Conservation (phyloP, 1,140 invertebrate genomes). For the Samia ricini region DNA sequence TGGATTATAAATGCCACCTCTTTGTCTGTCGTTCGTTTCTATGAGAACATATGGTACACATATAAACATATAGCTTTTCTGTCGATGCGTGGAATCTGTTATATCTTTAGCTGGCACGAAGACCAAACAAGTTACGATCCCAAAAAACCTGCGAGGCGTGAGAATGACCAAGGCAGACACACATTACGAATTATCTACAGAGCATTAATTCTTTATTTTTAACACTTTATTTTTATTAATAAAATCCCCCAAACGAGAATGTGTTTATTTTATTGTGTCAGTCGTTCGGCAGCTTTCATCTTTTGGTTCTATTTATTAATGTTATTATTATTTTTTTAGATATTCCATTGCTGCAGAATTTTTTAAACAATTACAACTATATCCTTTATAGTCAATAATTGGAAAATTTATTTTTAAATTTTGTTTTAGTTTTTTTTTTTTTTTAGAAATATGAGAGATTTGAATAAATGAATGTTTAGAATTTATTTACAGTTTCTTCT, state of each 20-base stretch:
- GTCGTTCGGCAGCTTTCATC: slow-evolving; percentile 12
- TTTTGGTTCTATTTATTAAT: slow-evolving; percentile 3
- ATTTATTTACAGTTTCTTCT: no score
- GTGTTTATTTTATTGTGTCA: slow-evolving; percentile 2
- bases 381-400: slow-evolving; percentile 1
- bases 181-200: slow-evolving; percentile 62
- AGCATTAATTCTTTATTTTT: slow-evolving; percentile 33
- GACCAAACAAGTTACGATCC: background rate
- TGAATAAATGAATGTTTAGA: background rate
- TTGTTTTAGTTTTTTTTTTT: background rate
- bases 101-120: background rate
- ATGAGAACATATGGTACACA: no score
- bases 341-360: background rate
- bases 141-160: slow-evolving; percentile 32
- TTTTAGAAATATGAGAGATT: background rate
- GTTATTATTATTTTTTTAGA: background rate
- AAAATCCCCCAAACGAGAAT: slow-evolving; percentile 1
- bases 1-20: no score
- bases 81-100: no score
- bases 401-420: background rate
- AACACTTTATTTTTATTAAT: slow-evolving; percentile 6
- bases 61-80: no score
- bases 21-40: no score
- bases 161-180: slow-evolving; percentile 46
- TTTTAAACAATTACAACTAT: background rate